Conservation (phyloP, 92 coral and sea anemone genomes). For the Paramuricea clavata region DNA sequence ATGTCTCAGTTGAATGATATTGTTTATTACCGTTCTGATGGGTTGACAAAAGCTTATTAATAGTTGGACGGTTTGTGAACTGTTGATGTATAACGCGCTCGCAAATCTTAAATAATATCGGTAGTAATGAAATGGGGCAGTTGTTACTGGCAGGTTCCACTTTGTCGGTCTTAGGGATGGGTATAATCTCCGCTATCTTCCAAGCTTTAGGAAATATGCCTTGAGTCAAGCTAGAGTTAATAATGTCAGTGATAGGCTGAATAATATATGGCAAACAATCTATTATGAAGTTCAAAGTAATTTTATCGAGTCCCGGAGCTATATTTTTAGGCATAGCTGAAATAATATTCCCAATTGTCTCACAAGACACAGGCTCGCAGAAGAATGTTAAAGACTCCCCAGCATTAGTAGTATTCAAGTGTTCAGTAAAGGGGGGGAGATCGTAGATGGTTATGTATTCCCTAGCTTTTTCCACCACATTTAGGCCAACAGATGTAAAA, state of each 20-base stretch:
- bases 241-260: not conserved
- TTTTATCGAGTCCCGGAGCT: constrained; percentile 17
- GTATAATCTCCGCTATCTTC: not conserved
- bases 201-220: not conserved
- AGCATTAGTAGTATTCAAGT: not conserved
- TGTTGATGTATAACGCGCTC: not conserved
- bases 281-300: constrained; percentile 3
- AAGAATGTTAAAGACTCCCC: not conserved
- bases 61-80: too few species aligned
- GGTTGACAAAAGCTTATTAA: too few species aligned
- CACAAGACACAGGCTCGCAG: constrained; percentile 15
- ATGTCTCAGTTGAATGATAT: too few species aligned
- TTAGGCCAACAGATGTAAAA: not conserved
- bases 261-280: constrained; percentile 13
- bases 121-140: not conserved
- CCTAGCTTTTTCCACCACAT: not conserved
- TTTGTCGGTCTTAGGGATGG: not conserved
- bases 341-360: not conserved
- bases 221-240: not conserved
- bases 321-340: not conserved
- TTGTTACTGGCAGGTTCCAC: not conserved
- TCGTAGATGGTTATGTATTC: not conserved
- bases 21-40: too few species aligned
- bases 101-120: not conserved
- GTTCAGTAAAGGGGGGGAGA: not conserved